Base-by-base conservation (phyloP, 2,888 invertebrate species). In the Pollenia angustigena region DNA sequence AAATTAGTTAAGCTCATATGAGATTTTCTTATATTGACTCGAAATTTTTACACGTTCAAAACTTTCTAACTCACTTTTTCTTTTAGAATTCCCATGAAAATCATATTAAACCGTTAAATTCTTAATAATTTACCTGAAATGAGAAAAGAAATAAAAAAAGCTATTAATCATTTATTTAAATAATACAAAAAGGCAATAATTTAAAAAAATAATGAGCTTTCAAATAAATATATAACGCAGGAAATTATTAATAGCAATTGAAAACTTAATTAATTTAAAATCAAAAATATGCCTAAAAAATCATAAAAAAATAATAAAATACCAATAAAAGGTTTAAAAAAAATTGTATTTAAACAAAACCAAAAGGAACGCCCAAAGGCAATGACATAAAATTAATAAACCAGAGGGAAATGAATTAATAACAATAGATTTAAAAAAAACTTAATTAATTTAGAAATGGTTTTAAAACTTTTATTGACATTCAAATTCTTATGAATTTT, bases 91-190 rank as follows among this genome's bases (percentile, higher is more conserved):
- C 32, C 32, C 32, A 32, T 32, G 32, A 32, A 32, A 32, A 32
- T 32, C 32, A 32, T 32, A 32, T 32, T 32, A 32, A 32, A 32
- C 32, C 32, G 32, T 32, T 32, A 32, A 42, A 12, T 16, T 42
- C 16, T 54, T 12, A 40, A 54, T 42, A 62, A 48, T n/a, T 78
- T 85, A 85, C 85, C 85, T 81, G 81, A 14, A 85, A 81, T 44
- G 71, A 79, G 14, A 68, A 8, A 60, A 60, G 48, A 64, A 56
- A 58, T 32, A 0, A 54, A 40, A 58, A 58, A 0, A 64, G 18
- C 52, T 14, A 75, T 71, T 76, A 71, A 72, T 85, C 48, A 81
- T 71, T 44, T 71, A 64, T 23, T 72, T 50, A 66, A 72, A 60
- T 48, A 50, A 60, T 32, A 83, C 23, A 32, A 60, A 42, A 56